phyloP scores from a whole-genome alignment of 2,888 invertebrate genomes.

The Mamestra brassicae region DNA sequence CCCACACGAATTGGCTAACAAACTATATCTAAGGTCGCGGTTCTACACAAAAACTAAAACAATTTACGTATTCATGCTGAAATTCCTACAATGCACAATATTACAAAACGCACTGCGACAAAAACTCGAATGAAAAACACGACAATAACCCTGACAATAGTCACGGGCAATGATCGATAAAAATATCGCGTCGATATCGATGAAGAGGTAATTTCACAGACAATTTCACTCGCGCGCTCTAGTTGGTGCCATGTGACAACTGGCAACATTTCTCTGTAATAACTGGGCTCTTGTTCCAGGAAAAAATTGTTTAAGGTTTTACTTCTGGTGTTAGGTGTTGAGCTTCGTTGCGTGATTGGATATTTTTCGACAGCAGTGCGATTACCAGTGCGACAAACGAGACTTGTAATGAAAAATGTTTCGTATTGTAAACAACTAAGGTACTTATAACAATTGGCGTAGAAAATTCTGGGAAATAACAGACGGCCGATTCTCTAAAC shows the following conservation, averaged over 20 bases:
- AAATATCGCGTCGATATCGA: slow-evolving; percentile 64
- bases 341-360: no score
- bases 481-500: no score
- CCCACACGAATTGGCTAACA: no score
- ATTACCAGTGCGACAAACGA: no score
- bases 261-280: slow-evolving; percentile 72
- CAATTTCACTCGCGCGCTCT: slow-evolving; percentile 75
- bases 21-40: slow-evolving; percentile 26
- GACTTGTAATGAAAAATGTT: no score
- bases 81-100: slow-evolving; percentile 30
- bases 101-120: slow-evolving; percentile 27
- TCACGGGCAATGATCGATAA: slow-evolving; percentile 67
- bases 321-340: slow-evolving; percentile 7
- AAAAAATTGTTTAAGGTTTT: slow-evolving; percentile 32
- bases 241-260: slow-evolving; percentile 60
- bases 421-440: no score
- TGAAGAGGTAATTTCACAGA: slow-evolving; percentile 70
- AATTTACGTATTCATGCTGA: slow-evolving; percentile 26
- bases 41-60: slow-evolving; percentile 32
- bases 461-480: no score
- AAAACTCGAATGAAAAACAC: slow-evolving; percentile 18
- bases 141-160: slow-evolving; percentile 50
- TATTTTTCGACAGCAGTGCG: no score
- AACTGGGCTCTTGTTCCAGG: slow-evolving; percentile 45
- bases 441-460: no score